phyloP scores from a whole-genome alignment of 2,888 invertebrate genomes.

The Coenonympha glycerion region DNA sequence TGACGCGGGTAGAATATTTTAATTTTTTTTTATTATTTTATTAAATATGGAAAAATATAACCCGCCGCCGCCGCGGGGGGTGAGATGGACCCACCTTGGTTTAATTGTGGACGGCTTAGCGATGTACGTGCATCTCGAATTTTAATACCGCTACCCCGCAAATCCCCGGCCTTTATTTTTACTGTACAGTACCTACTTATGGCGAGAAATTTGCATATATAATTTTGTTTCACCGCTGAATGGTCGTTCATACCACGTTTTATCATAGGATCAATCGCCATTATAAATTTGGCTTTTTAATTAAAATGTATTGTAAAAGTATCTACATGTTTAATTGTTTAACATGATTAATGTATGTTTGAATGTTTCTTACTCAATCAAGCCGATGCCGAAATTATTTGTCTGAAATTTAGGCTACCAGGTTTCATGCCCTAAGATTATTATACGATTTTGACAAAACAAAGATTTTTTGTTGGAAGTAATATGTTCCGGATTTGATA shows the following conservation, averaged over 20 bases:
- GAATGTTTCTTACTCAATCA: too few species aligned
- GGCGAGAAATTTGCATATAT: conserved; percentile 48
- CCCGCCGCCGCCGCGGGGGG: conserved; percentile 32
- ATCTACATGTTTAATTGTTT: not conserved
- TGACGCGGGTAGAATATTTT: conserved; percentile 68
- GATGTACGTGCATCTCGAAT: conserved; percentile 53
- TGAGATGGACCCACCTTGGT: conserved; percentile 50
- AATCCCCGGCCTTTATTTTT: conserved; percentile 58
- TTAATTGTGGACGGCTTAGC: conserved; percentile 38
- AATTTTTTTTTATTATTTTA: conserved; percentile 64
- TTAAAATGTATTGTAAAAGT: not conserved
- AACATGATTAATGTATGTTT: not conserved
- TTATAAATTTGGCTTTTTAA: not conserved
- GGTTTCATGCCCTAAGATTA: too few species aligned
- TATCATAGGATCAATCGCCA: conserved; percentile 2
- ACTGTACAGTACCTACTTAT: conserved; percentile 53
- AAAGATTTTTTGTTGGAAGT: too few species aligned
- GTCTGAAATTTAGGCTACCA: too few species aligned
- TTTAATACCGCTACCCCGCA: conserved; percentile 54
- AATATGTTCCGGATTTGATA: too few species aligned
- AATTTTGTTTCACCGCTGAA: conserved; percentile 32
- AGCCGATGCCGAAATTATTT: too few species aligned
- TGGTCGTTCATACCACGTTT: conserved; percentile 6
- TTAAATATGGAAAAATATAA: conserved; percentile 62
- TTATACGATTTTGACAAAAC: too few species aligned